These are phyloP conservation scores for Apodemus speciosus DNA, from an alignment of 2,113 vertebrate species.

Conservation along the genomic window DNA sequence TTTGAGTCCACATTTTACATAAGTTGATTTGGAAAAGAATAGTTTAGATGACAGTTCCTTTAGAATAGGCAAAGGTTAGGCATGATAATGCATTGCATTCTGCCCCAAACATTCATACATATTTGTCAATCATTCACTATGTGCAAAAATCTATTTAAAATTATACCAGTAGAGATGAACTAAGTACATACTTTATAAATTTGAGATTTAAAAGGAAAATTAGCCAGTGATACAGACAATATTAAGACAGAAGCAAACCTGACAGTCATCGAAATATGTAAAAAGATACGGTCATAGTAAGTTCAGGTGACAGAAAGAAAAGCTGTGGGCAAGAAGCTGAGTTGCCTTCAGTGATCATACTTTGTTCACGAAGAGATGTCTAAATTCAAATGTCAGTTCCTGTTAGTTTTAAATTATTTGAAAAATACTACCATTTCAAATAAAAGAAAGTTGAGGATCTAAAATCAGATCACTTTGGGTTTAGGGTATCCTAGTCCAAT, in stretches of 20 bases:
- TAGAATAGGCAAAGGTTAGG: not conserved
- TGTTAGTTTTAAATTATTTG: not conserved
- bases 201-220: not conserved
- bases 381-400: not conserved
- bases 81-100: not conserved
- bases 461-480: not conserved
- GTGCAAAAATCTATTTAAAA: not conserved
- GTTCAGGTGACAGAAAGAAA: not conserved
- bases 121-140: not conserved
- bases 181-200: not conserved
- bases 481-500: not conserved
- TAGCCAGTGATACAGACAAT: not conserved
- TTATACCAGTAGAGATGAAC: not conserved
- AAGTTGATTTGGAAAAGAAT: not conserved
- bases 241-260: not conserved
- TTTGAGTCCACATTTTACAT: not conserved
- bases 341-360: not conserved
- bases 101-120: not conserved
- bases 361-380: not conserved
- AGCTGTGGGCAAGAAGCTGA: not conserved
- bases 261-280: not conserved
- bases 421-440: slow-evolving; percentile 1
- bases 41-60: not conserved
- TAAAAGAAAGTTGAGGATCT: not conserved
- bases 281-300: not conserved